Base-by-base conservation (phyloP, 2,113 vertebrate species). In the Cryptomyrus ogoouensis region DNA sequence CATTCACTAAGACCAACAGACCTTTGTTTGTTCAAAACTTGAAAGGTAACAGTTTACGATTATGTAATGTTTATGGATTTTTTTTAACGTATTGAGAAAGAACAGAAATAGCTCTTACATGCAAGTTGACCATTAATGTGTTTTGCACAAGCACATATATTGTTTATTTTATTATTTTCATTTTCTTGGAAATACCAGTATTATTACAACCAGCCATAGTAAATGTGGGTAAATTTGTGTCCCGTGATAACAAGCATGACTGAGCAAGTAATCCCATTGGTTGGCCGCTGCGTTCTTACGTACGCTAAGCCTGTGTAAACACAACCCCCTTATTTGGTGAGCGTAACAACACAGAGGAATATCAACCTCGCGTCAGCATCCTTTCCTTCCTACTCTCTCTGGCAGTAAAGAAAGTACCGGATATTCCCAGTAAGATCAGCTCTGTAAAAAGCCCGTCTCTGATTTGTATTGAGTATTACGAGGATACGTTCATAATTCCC, bases 401-500 rank as follows among this genome's bases (percentile, higher is more conserved):
- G 8, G 24, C 7, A n/a, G 42, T 84, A 47, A 47, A 42, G 44
- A 47, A n/a, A 31, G 19, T 47, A 9, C 49, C n/a, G 24, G 50
- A 44, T 27, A 5, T 93, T 93, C 91, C 90, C 93, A 93, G 94
- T 94, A 93, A 95, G 94, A 95, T 95, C 93, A 96, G 93, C 90
- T 94, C 93, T 94, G 90, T 66, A 94, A 93, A 92, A 93, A 92
- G 93, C 92, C 94, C 95, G 95, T 95, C 95, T 92, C 91, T 94
- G 96, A 96, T 97, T 96, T 96, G 94, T 95, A 94, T 94, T 95
- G 94, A 93, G 95, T 95, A 95, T 97, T 96, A 96, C 95, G 94
- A 95, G 93, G 94, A 96, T 94, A 95, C 93, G 94, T 95, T 96
- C 95, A 94, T 97, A 96, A 97, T 97, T 97, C 96, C 95, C 96